phyloP scores from a whole-genome alignment of 2,113 vertebrate genomes.

The Nerophis ophidion region DNA sequence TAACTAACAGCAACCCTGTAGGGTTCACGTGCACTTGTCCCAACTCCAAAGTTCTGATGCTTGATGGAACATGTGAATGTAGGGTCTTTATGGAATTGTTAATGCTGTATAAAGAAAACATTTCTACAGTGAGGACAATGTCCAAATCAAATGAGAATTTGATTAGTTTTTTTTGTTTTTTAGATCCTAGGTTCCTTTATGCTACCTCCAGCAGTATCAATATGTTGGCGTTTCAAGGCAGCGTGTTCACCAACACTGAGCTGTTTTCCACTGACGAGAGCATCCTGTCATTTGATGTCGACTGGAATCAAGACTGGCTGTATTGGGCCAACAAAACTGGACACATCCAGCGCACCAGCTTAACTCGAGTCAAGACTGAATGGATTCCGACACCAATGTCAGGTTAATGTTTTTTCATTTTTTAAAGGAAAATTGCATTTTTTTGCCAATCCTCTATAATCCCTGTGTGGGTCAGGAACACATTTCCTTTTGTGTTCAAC shows the following conservation, averaged over 20 bases:
- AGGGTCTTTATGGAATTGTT: constrained; percentile 32
- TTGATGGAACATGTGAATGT: constrained; percentile 78
- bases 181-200: constrained; percentile 78
- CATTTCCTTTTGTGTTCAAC: no score
- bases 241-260: constrained; percentile 25
- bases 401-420: constrained; percentile 61
- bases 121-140: background rate
- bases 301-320: constrained; percentile 76
- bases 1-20: constrained; percentile 67
- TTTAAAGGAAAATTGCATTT: no score
- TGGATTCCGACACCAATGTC: constrained; percentile 63
- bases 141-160: background rate
- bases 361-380: constrained; percentile 57
- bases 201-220: constrained; percentile 63
- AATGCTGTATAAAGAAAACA: background rate
- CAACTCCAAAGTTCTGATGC: constrained; percentile 69
- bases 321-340: constrained; percentile 79
- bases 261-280: constrained; percentile 64
- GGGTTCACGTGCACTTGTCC: constrained; percentile 83
- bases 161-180: background rate
- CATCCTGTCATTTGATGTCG: constrained; percentile 77
- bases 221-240: constrained; percentile 69
- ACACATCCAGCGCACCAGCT: constrained; percentile 62
- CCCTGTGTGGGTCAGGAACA: no score
- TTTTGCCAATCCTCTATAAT: no score